These are phyloP conservation scores for Megathymus violae DNA, from an alignment of 1,140 invertebrate genomes.

Conservation along the genomic window DNA sequence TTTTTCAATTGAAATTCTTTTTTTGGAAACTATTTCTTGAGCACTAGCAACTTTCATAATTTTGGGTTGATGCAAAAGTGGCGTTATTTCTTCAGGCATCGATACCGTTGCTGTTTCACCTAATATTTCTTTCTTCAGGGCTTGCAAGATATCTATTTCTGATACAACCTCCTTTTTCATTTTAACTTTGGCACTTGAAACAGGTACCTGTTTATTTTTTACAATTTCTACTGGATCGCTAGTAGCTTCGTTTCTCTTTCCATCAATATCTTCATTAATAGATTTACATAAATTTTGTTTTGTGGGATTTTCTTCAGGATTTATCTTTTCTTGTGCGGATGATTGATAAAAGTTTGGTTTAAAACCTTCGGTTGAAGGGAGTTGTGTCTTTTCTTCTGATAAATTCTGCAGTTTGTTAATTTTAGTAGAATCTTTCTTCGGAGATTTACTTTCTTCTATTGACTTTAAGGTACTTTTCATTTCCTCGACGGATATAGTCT, in stretches of 20 bases:
- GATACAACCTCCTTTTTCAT: constrained; percentile 58
- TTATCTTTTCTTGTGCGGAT: constrained; percentile 26
- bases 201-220: constrained; percentile 34
- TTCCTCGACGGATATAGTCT: background rate
- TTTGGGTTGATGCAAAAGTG: constrained; percentile 71
- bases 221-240: constrained; percentile 50
- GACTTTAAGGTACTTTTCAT: background rate
- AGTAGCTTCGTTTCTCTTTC: constrained; percentile 6
- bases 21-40: constrained; percentile 64
- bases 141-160: constrained; percentile 81
- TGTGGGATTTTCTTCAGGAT: constrained; percentile 6
- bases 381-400: background rate
- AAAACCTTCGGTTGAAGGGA: constrained; percentile 10
- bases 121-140: constrained; percentile 78
- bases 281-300: constrained; percentile 16
- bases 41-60: constrained; percentile 68
- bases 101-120: constrained; percentile 56
- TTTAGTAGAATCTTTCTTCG: constrained; percentile 1
- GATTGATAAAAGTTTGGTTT: constrained; percentile 59
- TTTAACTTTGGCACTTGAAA: constrained; percentile 46
- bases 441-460: background rate
- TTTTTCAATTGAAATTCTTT: constrained; percentile 80
- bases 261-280: constrained; percentile 4
- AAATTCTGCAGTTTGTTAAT: constrained; percentile 5
- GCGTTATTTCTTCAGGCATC: constrained; percentile 50